Percentiles rank a stretch among this genome's conserved stretches.
phyloP scores from a whole-genome alignment of 2,888 invertebrate genomes.

The Leptinotarsa rubiginosa region DNA sequence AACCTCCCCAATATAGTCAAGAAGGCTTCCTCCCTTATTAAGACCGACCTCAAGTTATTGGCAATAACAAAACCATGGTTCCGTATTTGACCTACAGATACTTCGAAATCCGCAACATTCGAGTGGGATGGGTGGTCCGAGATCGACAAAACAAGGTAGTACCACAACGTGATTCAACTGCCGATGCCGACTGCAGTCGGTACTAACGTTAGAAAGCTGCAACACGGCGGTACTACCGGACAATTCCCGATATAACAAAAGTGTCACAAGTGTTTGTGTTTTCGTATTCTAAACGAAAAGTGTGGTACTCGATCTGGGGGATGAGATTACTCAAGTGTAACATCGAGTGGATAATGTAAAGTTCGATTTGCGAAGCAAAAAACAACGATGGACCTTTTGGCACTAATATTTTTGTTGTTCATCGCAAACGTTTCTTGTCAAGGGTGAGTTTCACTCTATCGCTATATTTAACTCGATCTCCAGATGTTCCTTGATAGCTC shows the following conservation, averaged over 20 bases:
- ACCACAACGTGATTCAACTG: conserved; percentile 18
- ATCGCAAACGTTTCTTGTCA: not conserved
- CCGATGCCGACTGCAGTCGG: conserved; percentile 9
- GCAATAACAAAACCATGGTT: not conserved
- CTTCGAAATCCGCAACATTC: conserved; percentile 5
- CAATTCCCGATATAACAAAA: not conserved
- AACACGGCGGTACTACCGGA: not conserved
- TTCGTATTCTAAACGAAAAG: not conserved
- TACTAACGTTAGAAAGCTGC: conserved; percentile 2
- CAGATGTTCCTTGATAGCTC: not conserved
- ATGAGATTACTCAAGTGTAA: not conserved
- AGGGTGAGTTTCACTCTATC: conserved; percentile 1
- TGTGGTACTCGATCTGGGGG: not conserved
- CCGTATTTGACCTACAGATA: conserved; percentile 2
- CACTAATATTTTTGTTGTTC: not conserved
- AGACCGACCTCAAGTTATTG: conserved; percentile 2
- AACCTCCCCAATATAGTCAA: not conserved
- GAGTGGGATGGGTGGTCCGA: conserved; percentile 14
- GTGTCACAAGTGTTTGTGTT: not conserved
- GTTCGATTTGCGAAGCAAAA: not conserved
- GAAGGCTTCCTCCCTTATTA: not conserved
- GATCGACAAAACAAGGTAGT: conserved; percentile 13
- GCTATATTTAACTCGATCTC: too few species aligned
- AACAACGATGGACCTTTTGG: not conserved
- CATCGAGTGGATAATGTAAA: conserved; percentile 1